Evolutionary conservation across 2,113 vertebrate genomes (phyloP).

Genomic region (Arizona elegans): DNA sequence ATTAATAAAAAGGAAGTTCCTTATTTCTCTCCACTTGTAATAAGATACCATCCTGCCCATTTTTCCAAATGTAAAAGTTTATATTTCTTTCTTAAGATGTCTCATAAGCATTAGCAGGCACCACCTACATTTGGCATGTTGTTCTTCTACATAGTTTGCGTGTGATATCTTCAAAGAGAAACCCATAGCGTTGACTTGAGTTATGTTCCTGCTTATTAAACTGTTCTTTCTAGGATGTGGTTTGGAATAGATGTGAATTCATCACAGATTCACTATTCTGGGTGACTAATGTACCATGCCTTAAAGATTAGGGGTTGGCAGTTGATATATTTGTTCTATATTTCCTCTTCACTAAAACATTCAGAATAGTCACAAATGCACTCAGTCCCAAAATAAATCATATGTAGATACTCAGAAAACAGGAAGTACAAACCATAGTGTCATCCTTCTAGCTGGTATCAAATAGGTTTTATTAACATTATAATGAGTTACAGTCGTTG

Average conservation of each 20-base stretch:
- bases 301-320: background rate
- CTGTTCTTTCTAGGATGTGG: constrained; percentile 3
- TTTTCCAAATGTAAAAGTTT: constrained; percentile 25
- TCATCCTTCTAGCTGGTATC: background rate
- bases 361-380: background rate
- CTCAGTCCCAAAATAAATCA: background rate
- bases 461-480: background rate
- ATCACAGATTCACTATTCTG: background rate
- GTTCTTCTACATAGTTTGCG: constrained; percentile 61
- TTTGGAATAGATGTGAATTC: constrained; percentile 13
- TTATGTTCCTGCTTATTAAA: background rate
- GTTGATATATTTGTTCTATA: background rate
- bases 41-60: background rate
- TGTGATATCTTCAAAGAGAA: constrained; percentile 23
- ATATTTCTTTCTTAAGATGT: constrained; percentile 24
- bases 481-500: background rate
- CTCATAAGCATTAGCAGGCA: background rate
- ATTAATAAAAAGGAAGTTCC: background rate
- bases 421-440: background rate
- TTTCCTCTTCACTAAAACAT: accelerated
- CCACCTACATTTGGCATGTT: constrained; percentile 51
- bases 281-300: background rate
- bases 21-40: background rate
- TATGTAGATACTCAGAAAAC: background rate
- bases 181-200: background rate